A percentile compares a stretch with the other conserved stretches of the same genome.
Conservation (phyloP, 2,888 invertebrate genomes). For the Drosophila peninsularis region DNA sequence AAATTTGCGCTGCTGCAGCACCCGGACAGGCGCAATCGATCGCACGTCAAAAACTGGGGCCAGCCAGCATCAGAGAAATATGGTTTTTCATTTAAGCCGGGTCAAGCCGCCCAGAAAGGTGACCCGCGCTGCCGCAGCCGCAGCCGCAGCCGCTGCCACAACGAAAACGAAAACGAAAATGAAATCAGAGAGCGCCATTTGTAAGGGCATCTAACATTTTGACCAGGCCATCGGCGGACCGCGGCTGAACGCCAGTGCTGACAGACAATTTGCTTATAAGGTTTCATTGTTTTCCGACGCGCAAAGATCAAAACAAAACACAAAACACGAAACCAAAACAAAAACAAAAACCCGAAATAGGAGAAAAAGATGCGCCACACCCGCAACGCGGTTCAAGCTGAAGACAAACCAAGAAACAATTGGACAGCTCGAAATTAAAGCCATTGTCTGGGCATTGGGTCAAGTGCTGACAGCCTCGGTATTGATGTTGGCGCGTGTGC, state of each 20-base stretch:
- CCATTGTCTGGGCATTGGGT: conserved; percentile 75
- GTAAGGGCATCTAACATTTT: conserved; percentile 71
- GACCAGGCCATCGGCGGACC: conserved; percentile 60
- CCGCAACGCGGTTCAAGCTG: conserved; percentile 55
- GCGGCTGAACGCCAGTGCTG: conserved; percentile 52
- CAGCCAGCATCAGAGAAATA: conserved; percentile 73
- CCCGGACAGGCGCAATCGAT: conserved; percentile 76
- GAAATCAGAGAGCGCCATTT: conserved; percentile 68
- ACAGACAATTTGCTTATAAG: conserved; percentile 73
- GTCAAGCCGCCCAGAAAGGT: conserved; percentile 76
- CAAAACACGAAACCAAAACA: conserved; percentile 5
- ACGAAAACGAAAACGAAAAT: conserved; percentile 68
- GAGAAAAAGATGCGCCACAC: conserved; percentile 75
- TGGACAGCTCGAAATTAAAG: conserved; percentile 72
- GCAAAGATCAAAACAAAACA: conserved; percentile 71
- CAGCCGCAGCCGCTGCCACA: conserved; percentile 19
- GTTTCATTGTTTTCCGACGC: conserved; percentile 63
- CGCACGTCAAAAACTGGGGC: conserved; percentile 79
- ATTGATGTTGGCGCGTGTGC: conserved; percentile 60
- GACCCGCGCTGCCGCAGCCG: conserved; percentile 49
- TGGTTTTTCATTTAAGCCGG: conserved; percentile 80
- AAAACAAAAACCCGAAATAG: conserved; percentile 18
- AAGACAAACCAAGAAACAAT: conserved; percentile 40
- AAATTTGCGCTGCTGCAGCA: conserved; percentile 68
- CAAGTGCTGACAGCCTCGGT: conserved; percentile 68